phyloP scores from a whole-genome alignment of 2,797 vertebrate species.

The Crypturellus tataupa region DNA sequence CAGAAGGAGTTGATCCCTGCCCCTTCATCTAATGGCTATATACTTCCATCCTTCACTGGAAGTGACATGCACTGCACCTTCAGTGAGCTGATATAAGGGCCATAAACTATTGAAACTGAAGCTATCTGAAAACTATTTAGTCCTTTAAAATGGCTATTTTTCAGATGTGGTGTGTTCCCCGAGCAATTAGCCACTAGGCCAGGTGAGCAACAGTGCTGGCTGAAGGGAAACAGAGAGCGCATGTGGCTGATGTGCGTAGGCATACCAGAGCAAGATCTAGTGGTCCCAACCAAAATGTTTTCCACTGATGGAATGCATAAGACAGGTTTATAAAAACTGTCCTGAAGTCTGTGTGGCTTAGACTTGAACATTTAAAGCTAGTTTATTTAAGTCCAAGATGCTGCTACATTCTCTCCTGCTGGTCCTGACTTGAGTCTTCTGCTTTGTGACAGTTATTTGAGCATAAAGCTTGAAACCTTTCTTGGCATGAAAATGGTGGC shows the following conservation, averaged over 20 bases:
- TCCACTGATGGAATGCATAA: not conserved
- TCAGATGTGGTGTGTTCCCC: not conserved
- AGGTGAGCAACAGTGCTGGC: not conserved
- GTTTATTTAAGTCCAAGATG: not conserved
- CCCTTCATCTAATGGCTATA: not conserved
- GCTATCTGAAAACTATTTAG: not conserved
- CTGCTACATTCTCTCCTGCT: not conserved
- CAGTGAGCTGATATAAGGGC: not conserved
- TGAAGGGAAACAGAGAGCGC: not conserved
- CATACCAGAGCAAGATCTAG: not conserved
- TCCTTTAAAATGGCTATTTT: not conserved
- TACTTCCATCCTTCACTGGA: not conserved
- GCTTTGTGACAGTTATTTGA: not conserved
- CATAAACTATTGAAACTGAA: not conserved
- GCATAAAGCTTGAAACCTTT: not conserved
- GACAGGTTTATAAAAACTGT: not conserved
- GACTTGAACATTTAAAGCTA: not conserved
- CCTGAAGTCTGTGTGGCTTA: not conserved
- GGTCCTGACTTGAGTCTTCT: not conserved
- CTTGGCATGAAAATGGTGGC: not conserved
- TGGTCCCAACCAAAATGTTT: not conserved
- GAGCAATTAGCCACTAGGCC: accelerated
- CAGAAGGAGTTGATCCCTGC: accelerated
- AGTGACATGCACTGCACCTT: not conserved
- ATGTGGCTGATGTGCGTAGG: not conserved